Conservation (phyloP, 2,113 vertebrate genomes). For the Sarotherodon lohbergeri region DNA sequence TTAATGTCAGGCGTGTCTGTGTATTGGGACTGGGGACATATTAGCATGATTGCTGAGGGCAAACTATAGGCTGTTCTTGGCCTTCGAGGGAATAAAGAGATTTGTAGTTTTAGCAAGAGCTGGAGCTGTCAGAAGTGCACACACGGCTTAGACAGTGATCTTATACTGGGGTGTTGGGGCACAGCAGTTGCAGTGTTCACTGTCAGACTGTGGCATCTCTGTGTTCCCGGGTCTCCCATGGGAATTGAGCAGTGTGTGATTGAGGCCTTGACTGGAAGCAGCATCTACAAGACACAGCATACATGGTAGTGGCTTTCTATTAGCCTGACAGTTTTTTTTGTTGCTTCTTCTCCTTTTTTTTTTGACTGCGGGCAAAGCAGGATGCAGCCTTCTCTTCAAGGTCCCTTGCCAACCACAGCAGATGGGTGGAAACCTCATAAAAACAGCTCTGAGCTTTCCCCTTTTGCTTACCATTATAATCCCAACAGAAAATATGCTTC, state of each 20-base stretch:
- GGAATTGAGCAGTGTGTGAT: conserved; percentile 47
- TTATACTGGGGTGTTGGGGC: conserved; percentile 35
- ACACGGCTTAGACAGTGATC: conserved; percentile 40
- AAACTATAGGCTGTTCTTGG: conserved; percentile 20
- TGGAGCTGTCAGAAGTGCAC: conserved; percentile 40
- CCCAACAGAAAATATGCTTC: background rate
- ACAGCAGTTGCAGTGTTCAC: conserved; percentile 31
- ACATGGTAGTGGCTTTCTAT: conserved; percentile 47
- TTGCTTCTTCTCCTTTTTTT: conserved; percentile 19
- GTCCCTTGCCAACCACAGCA: conserved; percentile 42
- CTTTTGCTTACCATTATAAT: conserved; percentile 39
- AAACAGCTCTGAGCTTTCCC: conserved; percentile 43
- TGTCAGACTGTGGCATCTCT: conserved; percentile 51
- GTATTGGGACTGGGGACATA: conserved; percentile 20
- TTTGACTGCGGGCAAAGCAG: conserved; percentile 34
- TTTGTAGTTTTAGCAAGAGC: conserved; percentile 40
- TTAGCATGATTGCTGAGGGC: conserved; percentile 51
- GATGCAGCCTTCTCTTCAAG: conserved; percentile 52
- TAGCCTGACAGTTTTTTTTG: conserved; percentile 33
- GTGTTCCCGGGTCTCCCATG: conserved; percentile 24
- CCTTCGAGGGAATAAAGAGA: conserved; percentile 42
- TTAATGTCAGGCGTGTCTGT: conserved; percentile 21
- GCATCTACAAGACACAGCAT: conserved; percentile 32
- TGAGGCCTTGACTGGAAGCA: conserved; percentile 59
- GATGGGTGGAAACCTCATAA: conserved; percentile 58